Conservation (phyloP, 2,888 invertebrate genomes). For the Lycia hirtaria region DNA sequence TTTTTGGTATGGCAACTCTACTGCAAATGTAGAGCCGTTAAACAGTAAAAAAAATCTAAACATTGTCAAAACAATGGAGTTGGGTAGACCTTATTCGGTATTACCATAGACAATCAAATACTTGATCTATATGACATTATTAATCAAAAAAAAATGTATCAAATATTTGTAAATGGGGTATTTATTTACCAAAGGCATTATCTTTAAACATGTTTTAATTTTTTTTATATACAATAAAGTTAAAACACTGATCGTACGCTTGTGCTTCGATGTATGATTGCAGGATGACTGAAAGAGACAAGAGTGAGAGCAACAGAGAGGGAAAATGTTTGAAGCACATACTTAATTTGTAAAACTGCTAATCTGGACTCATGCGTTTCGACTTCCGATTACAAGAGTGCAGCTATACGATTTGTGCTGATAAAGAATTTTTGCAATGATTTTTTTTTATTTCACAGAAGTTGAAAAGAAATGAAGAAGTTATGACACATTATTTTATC, state of each 20-base stretch:
- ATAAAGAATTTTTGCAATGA: not conserved
- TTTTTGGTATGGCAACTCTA: not conserved
- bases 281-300: constrained; percentile 39
- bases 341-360: not conserved
- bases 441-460: not conserved
- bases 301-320: constrained; percentile 31
- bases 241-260: constrained; percentile 17
- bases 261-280: constrained; percentile 35
- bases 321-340: constrained; percentile 40
- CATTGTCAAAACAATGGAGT: not conserved
- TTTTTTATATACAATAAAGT: constrained; percentile 13
- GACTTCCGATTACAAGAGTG: not conserved
- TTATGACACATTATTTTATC: not conserved
- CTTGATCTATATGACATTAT: too few species aligned
- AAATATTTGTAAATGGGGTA: too few species aligned
- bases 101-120: not conserved
- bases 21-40: too few species aligned
- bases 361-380: constrained; percentile 12
- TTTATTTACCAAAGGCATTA: constrained; percentile 19
- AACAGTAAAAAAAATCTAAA: too few species aligned
- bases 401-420: not conserved
- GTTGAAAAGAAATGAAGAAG: not conserved
- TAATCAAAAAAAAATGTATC: too few species aligned
- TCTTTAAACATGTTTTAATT: constrained; percentile 10
- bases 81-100: not conserved